Evolutionary conservation across 2,888 invertebrate species (phyloP).

Genomic region (Acrobasis consociella): DNA sequence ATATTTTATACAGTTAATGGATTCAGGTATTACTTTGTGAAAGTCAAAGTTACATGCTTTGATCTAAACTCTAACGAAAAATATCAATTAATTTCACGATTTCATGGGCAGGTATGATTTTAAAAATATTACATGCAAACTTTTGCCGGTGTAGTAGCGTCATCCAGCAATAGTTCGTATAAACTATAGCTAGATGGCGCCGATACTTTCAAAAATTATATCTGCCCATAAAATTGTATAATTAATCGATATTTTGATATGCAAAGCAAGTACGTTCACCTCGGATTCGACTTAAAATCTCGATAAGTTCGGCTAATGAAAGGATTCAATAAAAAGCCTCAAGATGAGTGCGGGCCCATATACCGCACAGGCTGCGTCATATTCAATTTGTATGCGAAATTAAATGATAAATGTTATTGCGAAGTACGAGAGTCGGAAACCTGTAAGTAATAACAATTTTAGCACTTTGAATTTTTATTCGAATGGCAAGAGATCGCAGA

Average conservation of each 20-base stretch:
- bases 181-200: too few species aligned
- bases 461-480: neutral
- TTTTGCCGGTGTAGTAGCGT: too few species aligned
- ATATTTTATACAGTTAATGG: too few species aligned
- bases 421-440: too few species aligned
- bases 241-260: neutral
- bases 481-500: too few species aligned
- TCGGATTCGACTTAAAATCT: slow-evolving; percentile 2
- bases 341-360: neutral
- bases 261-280: slow-evolving; percentile 1
- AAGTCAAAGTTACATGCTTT: too few species aligned
- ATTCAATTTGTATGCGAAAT: slow-evolving; percentile 18
- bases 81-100: too few species aligned
- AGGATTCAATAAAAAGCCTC: slow-evolving; percentile 14
- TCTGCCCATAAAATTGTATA: neutral
- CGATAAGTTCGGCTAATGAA: slow-evolving; percentile 14
- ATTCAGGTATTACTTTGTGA: too few species aligned
- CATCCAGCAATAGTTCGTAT: too few species aligned
- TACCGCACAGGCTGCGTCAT: neutral
- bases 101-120: too few species aligned
- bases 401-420: slow-evolving; percentile 9
- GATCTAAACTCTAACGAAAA: too few species aligned
- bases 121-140: too few species aligned
- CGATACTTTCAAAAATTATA: neutral
- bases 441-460: neutral